Evolutionary conservation across 2,113 vertebrate species (phyloP).

Genomic region (Sander lucioperca): DNA sequence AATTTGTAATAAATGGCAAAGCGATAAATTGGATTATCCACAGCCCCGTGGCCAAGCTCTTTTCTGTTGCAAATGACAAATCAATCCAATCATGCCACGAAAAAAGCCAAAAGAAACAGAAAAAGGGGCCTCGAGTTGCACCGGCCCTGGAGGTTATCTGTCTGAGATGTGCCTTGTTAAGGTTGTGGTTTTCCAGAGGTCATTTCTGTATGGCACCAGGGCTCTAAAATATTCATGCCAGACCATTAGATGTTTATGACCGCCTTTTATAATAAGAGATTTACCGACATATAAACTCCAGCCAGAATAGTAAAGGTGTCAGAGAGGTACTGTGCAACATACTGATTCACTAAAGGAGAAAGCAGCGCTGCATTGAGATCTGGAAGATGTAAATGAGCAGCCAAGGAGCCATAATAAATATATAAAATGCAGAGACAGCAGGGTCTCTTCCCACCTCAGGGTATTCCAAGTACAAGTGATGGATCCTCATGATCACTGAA

Average conservation of each 20-base stretch:
- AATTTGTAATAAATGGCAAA: conserved; percentile 85
- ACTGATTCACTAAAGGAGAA: conserved; percentile 48
- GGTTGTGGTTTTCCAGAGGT: conserved; percentile 64
- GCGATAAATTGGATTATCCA: conserved; percentile 82
- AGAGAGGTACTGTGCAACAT: conserved; percentile 40
- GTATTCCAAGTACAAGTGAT: conserved; percentile 37
- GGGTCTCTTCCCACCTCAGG: conserved; percentile 29
- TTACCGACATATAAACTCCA: conserved; percentile 69
- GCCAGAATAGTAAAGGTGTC: conserved; percentile 74
- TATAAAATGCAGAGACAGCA: conserved; percentile 45
- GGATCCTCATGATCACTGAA: conserved; percentile 48
- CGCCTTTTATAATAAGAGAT: conserved; percentile 75
- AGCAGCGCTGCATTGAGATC: neutral
- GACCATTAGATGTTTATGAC: conserved; percentile 79
- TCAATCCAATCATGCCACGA: conserved; percentile 77
- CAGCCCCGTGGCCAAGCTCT: conserved; percentile 76
- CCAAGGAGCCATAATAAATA: conserved; percentile 38
- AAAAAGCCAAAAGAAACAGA: conserved; percentile 60
- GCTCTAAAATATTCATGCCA: conserved; percentile 78
- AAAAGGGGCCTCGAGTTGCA: conserved; percentile 39
- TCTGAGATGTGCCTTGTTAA: conserved; percentile 58
- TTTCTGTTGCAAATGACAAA: conserved; percentile 79
- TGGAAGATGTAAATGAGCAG: conserved; percentile 51
- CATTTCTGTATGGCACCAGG: conserved; percentile 67
- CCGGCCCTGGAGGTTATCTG: conserved; percentile 55